Conservation (phyloP, 2,113 vertebrate genomes). For the Chionomys nivalis region DNA sequence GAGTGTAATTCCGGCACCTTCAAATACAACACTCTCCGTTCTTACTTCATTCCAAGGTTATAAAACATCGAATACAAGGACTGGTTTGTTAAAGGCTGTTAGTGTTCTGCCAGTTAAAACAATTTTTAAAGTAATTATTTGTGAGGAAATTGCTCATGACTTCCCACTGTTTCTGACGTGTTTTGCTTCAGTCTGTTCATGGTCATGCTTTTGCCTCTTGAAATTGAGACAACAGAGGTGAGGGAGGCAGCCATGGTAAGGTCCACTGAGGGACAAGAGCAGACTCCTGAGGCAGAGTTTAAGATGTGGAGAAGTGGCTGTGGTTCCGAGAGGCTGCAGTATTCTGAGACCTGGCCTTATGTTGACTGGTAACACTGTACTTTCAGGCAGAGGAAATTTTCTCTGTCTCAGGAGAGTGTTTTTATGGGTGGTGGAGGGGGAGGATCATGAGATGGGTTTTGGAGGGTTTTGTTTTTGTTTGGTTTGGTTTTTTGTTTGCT, state of each 20-base stretch:
- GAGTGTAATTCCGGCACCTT: slow-evolving; percentile 18
- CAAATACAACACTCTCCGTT: background rate
- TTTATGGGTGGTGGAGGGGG: background rate
- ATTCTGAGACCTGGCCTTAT: background rate
- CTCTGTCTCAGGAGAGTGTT: background rate
- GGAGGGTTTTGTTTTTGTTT: background rate
- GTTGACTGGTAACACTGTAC: background rate
- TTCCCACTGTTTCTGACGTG: background rate
- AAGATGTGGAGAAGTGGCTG: background rate
- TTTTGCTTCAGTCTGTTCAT: background rate
- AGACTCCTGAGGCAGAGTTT: background rate
- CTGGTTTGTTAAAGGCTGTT: background rate
- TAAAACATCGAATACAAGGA: background rate
- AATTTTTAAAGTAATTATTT: slow-evolving; percentile 43
- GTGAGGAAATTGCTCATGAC: slow-evolving; percentile 33
- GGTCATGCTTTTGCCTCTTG: background rate
- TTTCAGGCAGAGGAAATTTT: background rate
- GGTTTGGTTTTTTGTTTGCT: background rate
- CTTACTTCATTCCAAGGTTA: slow-evolving; percentile 32
- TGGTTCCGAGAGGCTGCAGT: background rate
- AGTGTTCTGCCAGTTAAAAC: slow-evolving; percentile 42
- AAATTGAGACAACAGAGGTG: background rate
- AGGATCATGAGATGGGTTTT: background rate
- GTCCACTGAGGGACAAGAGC: background rate
- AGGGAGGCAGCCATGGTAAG: background rate